Percentiles rank a stretch among this genome's conserved stretches.
Evolutionary conservation across 2,888 invertebrate genomes (phyloP).

Genomic region (Creontiades dilutus): DNA sequence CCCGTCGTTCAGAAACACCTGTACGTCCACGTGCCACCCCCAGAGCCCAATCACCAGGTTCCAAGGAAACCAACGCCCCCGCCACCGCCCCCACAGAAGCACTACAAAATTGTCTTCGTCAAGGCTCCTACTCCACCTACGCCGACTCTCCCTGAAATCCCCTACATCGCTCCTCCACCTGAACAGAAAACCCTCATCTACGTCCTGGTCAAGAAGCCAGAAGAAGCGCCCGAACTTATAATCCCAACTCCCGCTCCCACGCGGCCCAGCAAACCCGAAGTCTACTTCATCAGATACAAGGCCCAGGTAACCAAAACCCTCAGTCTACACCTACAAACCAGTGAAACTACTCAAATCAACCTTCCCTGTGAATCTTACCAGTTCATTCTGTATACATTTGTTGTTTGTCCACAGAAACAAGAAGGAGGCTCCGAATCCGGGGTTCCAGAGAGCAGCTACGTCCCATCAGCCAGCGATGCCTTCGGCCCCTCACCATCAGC

Average conservation of each 20-base stretch:
- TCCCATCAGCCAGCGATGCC: slow-evolving; percentile 80
- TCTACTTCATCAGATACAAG: slow-evolving; percentile 94
- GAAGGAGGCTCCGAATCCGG: slow-evolving; percentile 79
- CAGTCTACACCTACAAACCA: too few relatives aligned
- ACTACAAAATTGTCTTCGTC: slow-evolving; percentile 92
- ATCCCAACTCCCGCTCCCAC: slow-evolving; percentile 90
- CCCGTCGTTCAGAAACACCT: slow-evolving; percentile 93
- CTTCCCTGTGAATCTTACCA: too few relatives aligned
- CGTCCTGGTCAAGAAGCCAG: slow-evolving; percentile 93
- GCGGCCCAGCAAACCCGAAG: slow-evolving; percentile 93
- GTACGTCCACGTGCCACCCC: slow-evolving; percentile 93
- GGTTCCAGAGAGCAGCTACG: slow-evolving; percentile 78
- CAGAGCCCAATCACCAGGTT: slow-evolving; percentile 87
- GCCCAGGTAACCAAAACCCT: slow-evolving; percentile 86
- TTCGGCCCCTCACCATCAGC: slow-evolving; percentile 78
- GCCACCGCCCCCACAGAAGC: slow-evolving; percentile 84
- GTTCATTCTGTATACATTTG: background rate
- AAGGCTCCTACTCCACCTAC: slow-evolving; percentile 82
- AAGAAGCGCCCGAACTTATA: slow-evolving; percentile 88
- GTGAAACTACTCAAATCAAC: too few relatives aligned
- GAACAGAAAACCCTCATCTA: slow-evolving; percentile 94
- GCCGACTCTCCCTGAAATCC: slow-evolving; percentile 79
- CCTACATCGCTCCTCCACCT: slow-evolving; percentile 86
- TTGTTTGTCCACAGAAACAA: background rate
- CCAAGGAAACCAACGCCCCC: slow-evolving; percentile 79